Evolutionary conservation across 2,888 invertebrate genomes (phyloP), one percentile per base, ranked within the genome.

Genomic region (Drosophila ezoana): DNA sequence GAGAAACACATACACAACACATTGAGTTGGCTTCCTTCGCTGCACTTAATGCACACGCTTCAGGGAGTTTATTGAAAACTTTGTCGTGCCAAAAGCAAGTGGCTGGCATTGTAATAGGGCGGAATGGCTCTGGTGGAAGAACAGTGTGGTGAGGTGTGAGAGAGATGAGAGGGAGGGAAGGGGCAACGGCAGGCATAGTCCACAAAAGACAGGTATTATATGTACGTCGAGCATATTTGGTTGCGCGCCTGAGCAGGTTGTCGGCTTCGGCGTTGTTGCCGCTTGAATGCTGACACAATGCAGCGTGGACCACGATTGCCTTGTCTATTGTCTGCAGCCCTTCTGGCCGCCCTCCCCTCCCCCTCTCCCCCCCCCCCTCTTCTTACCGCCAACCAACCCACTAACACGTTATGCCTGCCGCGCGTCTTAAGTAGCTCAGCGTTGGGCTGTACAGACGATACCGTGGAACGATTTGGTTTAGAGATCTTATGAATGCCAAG

Each of bases 21-120:
- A 66, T 61, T 73, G 68, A 68, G 71, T 83, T 81, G 81, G 72
- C 75, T 86, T 80, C 78, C 86, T 75, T 66, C 52, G 61, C 88
- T 88, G 87, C 89, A 87, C 81, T 89, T 82, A 89, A 87, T 89
- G 90, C 90, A 88, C 90, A 89, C 82, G 90, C 90, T 89, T 81
- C 87, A 85, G 89, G 90, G 87, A 89, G 90, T 89, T 88, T 89
- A 88, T 88, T 88, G 90, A 88, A 89, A 88, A 85, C 87, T 85
- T 87, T 87, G 86, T 84, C 82, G 88, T 81, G 81, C 79, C 84
- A 79, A 79, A 73, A 77, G 84, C 85, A 84, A 79, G 84, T 71
- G 79, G 69, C 63, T 72, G 64, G 44, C 49, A 57, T n/a, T 52
- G 61, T 57, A 23, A 20, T 41, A 38, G 44, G 40, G 45, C 44